phyloP scores from a whole-genome alignment of 2,797 vertebrate species.

The Masticophis lateralis region DNA sequence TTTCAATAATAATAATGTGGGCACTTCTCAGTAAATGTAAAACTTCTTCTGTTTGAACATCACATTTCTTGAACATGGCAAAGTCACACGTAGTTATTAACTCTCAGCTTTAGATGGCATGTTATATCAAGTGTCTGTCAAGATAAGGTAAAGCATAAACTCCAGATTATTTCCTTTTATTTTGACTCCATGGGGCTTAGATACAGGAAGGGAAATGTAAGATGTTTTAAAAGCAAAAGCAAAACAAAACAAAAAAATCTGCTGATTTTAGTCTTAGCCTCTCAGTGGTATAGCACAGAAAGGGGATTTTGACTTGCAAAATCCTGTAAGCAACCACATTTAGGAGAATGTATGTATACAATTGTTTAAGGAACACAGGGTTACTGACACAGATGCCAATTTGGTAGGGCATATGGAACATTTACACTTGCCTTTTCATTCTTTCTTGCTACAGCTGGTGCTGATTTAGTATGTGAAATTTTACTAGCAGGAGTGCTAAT shows the following conservation, averaged over 20 bases:
- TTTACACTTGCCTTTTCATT: slow-evolving; percentile 82
- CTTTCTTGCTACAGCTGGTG: slow-evolving; percentile 81
- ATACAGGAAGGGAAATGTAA: slow-evolving; percentile 46
- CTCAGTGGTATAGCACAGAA: slow-evolving; percentile 69
- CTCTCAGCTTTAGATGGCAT: slow-evolving; percentile 10
- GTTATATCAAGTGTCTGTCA: slow-evolving; percentile 54
- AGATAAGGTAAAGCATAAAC: slow-evolving; percentile 61
- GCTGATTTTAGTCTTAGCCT: slow-evolving; percentile 67
- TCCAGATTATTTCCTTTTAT: slow-evolving; percentile 40
- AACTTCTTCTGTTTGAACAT: slow-evolving; percentile 43
- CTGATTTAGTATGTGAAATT: slow-evolving; percentile 84
- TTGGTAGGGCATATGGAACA: slow-evolving; percentile 82
- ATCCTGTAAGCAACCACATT: slow-evolving; percentile 80
- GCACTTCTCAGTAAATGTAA: slow-evolving; percentile 26
- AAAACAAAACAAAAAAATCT: slow-evolving; percentile 7
- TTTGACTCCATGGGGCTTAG: slow-evolving; percentile 34
- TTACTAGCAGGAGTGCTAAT: slow-evolving; percentile 84
- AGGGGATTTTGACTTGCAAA: slow-evolving; percentile 74
- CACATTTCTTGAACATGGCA: slow-evolving; percentile 3
- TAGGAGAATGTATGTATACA: slow-evolving; percentile 82
- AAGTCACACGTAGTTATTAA: not conserved
- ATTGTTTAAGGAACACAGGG: slow-evolving; percentile 79
- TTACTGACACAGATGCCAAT: slow-evolving; percentile 83
- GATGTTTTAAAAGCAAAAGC: not conserved
- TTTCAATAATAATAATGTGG: slow-evolving; percentile 46